These are phyloP conservation scores for Sogatella furcifera DNA, from an alignment of 1,140 invertebrate genomes.

Conservation along the genomic window DNA sequence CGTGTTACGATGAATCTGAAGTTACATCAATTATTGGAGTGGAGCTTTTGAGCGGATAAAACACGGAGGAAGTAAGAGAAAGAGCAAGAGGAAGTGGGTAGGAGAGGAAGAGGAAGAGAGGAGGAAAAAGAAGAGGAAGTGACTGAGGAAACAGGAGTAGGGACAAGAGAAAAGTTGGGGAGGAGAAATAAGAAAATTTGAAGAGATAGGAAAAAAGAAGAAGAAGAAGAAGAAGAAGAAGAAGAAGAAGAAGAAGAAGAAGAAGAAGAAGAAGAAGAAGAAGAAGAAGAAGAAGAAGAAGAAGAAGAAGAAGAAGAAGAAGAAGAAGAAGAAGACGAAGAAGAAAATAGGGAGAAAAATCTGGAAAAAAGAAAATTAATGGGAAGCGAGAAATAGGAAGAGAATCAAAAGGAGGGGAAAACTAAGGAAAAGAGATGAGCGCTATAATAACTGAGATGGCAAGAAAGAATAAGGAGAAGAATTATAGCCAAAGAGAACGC, in stretches of 20 bases:
- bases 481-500: too few species aligned
- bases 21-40: too few species aligned
- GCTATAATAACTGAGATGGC: too few species aligned
- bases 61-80: too few species aligned
- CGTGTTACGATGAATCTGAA: too few species aligned
- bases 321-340: slow-evolving; percentile 3
- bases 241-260: not conserved
- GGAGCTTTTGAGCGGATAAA: too few species aligned
- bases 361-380: not conserved
- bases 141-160: not conserved
- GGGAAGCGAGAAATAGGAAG: not conserved
- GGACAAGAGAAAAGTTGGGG: not conserved
- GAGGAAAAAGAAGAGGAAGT: not conserved
- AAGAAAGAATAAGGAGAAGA: too few species aligned
- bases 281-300: slow-evolving; percentile 3
- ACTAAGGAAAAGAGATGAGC: not conserved
- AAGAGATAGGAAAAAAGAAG: not conserved
- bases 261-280: not conserved
- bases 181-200: not conserved
- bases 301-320: not conserved
- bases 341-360: not conserved
- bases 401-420: not conserved
- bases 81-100: too few species aligned
- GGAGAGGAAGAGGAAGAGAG: too few species aligned
- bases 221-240: not conserved